These are phyloP conservation scores for Eilema caniola DNA, from an alignment of 2,888 invertebrate species.

Conservation along the genomic window DNA sequence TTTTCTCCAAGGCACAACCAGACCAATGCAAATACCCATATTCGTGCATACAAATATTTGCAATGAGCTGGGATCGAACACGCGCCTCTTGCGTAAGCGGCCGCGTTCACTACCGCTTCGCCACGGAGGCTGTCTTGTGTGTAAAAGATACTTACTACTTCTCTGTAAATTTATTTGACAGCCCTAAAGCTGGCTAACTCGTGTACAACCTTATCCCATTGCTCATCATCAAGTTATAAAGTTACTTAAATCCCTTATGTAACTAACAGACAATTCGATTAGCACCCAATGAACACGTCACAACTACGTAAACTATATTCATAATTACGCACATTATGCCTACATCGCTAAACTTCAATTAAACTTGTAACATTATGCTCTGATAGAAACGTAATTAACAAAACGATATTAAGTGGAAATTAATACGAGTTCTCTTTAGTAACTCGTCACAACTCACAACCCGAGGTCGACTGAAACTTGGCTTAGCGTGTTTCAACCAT, in stretches of 20 bases:
- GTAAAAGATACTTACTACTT: too few species aligned
- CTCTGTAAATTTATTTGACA: neutral
- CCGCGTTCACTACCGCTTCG: too few species aligned
- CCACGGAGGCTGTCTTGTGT: too few species aligned
- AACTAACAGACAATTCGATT: constrained; percentile 9
- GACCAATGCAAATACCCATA: too few species aligned
- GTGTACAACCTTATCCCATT: neutral
- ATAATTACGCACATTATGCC: constrained; percentile 40
- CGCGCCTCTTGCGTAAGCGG: too few species aligned
- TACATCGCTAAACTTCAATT: constrained; percentile 51
- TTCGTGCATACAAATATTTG: too few species aligned
- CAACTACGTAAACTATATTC: constrained; percentile 29
- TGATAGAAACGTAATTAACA: constrained; percentile 57
- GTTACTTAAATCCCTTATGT: constrained; percentile 4
- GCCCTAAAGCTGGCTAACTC: neutral
- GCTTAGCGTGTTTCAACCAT: constrained; percentile 60
- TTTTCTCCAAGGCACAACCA: too few species aligned
- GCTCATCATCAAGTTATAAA: constrained; percentile 10
- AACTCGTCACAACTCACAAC: constrained; percentile 67
- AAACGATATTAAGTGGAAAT: constrained; percentile 63
- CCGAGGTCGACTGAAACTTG: constrained; percentile 69
- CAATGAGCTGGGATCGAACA: too few species aligned
- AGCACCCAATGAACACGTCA: constrained; percentile 11
- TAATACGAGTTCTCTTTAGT: constrained; percentile 65
- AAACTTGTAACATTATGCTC: constrained; percentile 55